These are phyloP conservation scores for Scatophagus argus DNA, from an alignment of 2,113 vertebrate species.

Conservation along the genomic window DNA sequence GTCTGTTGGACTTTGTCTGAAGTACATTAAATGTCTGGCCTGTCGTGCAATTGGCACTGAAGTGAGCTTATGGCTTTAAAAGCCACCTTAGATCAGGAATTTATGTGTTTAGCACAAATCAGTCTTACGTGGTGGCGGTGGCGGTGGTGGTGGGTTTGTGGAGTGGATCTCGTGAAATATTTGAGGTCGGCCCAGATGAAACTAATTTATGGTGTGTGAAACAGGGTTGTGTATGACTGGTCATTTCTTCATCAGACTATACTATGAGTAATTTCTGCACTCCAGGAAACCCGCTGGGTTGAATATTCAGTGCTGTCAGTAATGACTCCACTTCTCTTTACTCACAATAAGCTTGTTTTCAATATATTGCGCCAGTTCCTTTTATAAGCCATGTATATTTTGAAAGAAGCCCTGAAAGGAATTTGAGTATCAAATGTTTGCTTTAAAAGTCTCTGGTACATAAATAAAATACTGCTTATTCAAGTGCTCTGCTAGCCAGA, in stretches of 20 bases:
- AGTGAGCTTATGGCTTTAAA: conserved; percentile 63
- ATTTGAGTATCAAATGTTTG: conserved; percentile 54
- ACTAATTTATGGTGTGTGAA: conserved; percentile 69
- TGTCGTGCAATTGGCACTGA: conserved; percentile 66
- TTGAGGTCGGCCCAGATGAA: conserved; percentile 49
- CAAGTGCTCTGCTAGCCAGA: conserved; percentile 40
- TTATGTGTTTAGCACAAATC: conserved; percentile 65
- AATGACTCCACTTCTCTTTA: conserved; percentile 52
- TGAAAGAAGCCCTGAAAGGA: conserved; percentile 48
- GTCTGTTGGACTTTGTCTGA: conserved; percentile 56
- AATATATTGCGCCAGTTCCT: conserved; percentile 32
- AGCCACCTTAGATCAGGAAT: conserved; percentile 55
- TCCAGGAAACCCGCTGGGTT: conserved; percentile 71
- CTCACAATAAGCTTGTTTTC: conserved; percentile 55
- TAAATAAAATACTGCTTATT: conserved; percentile 62
- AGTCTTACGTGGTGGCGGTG: conserved; percentile 64
- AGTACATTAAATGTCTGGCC: conserved; percentile 57
- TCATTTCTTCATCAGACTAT: conserved; percentile 39
- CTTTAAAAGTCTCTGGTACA: conserved; percentile 52
- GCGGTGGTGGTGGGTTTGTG: too few species aligned
- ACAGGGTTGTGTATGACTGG: conserved; percentile 22
- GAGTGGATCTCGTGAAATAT: conserved; percentile 60
- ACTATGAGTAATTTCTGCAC: conserved; percentile 62
- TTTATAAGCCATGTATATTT: conserved; percentile 38
- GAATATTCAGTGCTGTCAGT: conserved; percentile 56